phyloP scores from a whole-genome alignment of 2,797 vertebrate species.

The Lacerta agilis region DNA sequence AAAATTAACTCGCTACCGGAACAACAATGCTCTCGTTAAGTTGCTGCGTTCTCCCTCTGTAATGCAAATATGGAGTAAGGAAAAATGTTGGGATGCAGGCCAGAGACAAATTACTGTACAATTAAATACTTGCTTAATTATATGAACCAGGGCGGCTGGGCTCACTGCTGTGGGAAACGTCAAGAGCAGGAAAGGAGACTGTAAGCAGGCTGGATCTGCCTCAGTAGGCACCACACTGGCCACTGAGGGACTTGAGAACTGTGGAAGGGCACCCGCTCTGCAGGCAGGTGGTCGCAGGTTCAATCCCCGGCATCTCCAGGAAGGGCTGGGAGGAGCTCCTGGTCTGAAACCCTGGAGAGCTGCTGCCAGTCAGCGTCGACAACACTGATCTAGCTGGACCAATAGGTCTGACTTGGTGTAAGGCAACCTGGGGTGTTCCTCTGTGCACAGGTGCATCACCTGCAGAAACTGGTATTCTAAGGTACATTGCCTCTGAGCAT shows the following conservation, averaged over 20 bases:
- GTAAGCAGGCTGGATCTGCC: neutral
- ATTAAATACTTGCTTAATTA: constrained; percentile 76
- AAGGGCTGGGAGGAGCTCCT: too few species aligned
- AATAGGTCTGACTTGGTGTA: neutral
- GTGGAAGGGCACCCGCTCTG: too few species aligned
- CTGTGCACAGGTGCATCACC: neutral
- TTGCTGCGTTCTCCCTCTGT: constrained; percentile 30
- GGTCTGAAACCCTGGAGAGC: too few species aligned
- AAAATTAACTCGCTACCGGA: constrained; percentile 14
- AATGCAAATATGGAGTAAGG: neutral
- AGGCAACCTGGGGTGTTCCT: neutral
- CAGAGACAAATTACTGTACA: constrained; percentile 68
- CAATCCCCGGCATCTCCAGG: too few species aligned
- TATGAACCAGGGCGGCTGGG: constrained; percentile 60
- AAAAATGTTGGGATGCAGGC: constrained; percentile 57
- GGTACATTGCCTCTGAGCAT: neutral
- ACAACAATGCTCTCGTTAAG: constrained; percentile 21
- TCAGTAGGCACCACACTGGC: neutral
- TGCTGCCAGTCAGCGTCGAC: neutral
- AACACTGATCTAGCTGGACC: neutral
- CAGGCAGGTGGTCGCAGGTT: too few species aligned
- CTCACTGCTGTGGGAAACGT: constrained; percentile 58
- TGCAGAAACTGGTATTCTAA: neutral
- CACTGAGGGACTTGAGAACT: too few species aligned
- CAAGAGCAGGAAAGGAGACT: constrained; percentile 47